A percentile compares a stretch with the other conserved stretches of the same genome.
Evolutionary conservation across 2,113 vertebrate species (phyloP).

Genomic region (Australoheros scitulus): DNA sequence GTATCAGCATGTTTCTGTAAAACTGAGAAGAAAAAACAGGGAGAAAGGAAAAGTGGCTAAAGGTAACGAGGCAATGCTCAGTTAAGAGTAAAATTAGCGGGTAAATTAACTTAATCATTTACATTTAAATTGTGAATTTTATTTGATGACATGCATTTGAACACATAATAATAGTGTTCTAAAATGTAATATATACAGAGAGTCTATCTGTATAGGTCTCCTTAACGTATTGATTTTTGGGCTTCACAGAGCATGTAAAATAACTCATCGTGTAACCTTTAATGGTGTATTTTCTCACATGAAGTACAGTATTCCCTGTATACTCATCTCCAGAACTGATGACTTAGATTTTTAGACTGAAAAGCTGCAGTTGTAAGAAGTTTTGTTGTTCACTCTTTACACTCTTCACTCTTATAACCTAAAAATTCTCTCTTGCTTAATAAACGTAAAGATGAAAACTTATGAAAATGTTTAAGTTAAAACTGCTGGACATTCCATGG

Average conservation of each 20-base stretch:
- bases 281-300: neutral
- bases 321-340: neutral
- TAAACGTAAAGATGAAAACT: neutral
- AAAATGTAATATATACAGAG: neutral
- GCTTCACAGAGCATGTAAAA: neutral
- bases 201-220: neutral
- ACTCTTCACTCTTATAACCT: neutral
- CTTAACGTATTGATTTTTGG: neutral
- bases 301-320: neutral
- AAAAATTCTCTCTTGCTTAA: neutral
- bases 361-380: neutral
- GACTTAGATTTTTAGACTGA: neutral
- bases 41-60: neutral
- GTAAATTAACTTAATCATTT: neutral
- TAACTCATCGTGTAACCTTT: neutral
- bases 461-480: neutral
- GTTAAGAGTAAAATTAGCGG: neutral
- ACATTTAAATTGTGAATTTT: neutral
- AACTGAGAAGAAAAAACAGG: neutral
- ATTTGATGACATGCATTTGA: neutral
- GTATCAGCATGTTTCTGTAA: constrained; percentile 67
- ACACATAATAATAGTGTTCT: neutral
- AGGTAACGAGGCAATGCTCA: neutral
- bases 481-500: neutral
- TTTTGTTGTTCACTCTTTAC: neutral